Evolutionary conservation across 1,140 invertebrate genomes (phyloP), one percentile per base, ranked within the genome.

Genomic region (Leptinotarsa texana): DNA sequence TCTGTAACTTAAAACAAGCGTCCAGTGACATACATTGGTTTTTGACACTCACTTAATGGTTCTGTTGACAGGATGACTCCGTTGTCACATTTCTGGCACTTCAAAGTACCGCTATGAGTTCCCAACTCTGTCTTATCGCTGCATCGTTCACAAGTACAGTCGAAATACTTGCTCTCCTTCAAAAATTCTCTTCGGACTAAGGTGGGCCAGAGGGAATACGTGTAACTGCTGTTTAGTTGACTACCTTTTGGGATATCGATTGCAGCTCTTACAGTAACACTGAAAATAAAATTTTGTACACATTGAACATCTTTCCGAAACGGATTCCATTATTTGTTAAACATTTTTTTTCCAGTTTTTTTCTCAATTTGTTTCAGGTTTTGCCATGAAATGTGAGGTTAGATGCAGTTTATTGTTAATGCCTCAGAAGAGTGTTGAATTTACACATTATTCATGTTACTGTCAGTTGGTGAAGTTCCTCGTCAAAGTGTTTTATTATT

Each of bases 161-260:
- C 87, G 82, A 96, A 96, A 83, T 92, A 92, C 86, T 95, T 95
- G 22, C 92, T 90, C 80, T 92, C 89, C 18, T 89, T 86, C 1
- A 96, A 86, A 81, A 91, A 89, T 75, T 91, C 88, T 63, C 93
- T 88, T 8, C 95, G 87, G 18, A 92, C 84, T 15, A 91, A 80
- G 0, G 95, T 95, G 3, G 93, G 92, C 75, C 92, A 89, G n/a
- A 95, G 81, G 0, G 92, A 91, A 81, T 94, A 90, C 0, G 93
- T 93, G 78, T 95, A 95, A 80, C 91, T 93, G 57, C 92, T 88
- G 74, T 89, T 90, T 27, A 95, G 86, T 78, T 90, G 86, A 48
- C 89, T 87, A 3, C 89, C 91, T 67, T 89, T 87, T 27, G 89
- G 87, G 65, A 95, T 88, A 47, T 88, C 87, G 0, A 90, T 81